Evolutionary conservation across 1,140 invertebrate species (phyloP).

Genomic region (Dendroctonus valens): DNA sequence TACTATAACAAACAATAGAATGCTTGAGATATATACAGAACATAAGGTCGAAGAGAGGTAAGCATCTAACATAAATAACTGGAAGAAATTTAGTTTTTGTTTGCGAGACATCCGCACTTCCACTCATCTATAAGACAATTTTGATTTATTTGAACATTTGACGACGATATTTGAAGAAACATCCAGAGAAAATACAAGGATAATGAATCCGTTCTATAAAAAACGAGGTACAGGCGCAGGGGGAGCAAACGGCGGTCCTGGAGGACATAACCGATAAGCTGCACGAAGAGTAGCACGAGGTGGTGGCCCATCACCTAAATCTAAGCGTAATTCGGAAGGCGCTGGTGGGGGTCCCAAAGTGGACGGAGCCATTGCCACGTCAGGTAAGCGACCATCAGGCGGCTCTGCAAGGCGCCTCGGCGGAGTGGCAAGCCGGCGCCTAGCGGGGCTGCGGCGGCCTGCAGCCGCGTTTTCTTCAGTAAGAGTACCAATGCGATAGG

Average conservation of each 20-base stretch:
- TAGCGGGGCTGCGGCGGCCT: constrained; percentile 21
- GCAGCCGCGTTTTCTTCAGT: constrained; percentile 18
- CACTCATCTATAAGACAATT: constrained; percentile 1
- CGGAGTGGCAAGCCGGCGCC: constrained; percentile 22
- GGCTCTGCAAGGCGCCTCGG: constrained; percentile 22
- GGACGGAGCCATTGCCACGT: constrained; percentile 26
- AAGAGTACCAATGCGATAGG: constrained; percentile 24
- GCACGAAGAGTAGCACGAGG: constrained; percentile 14
- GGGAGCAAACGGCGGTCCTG: constrained; percentile 27
- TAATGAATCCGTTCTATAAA: constrained; percentile 15
- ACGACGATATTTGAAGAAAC: constrained; percentile 3
- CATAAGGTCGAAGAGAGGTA: constrained; percentile 12
- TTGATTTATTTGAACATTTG: constrained; percentile 5
- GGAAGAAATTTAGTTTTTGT: neutral
- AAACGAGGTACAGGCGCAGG: constrained; percentile 26
- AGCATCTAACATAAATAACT: neutral
- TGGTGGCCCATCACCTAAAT: constrained; percentile 26
- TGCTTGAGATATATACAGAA: constrained; percentile 26
- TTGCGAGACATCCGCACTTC: neutral
- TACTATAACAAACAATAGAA: constrained; percentile 25
- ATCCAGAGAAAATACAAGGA: neutral
- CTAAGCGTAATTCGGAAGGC: constrained; percentile 29
- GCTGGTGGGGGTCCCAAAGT: constrained; percentile 25
- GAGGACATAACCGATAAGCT: constrained; percentile 25
- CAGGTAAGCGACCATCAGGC: constrained; percentile 26